phyloP scores from a whole-genome alignment of 2,888 invertebrate species.

The Zelleria hepariella region DNA sequence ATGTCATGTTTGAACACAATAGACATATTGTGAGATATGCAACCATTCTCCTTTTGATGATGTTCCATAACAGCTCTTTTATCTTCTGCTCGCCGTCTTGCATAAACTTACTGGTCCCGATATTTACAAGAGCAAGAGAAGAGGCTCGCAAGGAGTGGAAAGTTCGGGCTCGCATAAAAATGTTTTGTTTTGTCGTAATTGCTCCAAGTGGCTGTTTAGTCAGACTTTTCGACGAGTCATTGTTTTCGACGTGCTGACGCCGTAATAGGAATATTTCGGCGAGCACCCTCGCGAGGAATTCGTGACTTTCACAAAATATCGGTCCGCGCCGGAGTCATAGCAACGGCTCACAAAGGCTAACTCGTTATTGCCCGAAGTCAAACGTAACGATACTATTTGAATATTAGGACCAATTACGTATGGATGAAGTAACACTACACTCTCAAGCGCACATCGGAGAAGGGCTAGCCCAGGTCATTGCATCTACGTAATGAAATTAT shows the following conservation, averaged over 20 bases:
- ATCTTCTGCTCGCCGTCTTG: too few species aligned
- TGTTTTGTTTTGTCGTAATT: constrained; percentile 69
- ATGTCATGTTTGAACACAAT: too few species aligned
- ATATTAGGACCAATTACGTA: neutral
- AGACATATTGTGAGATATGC: too few species aligned
- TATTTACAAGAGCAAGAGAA: too few species aligned
- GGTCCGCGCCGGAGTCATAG: neutral
- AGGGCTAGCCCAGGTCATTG: too few species aligned
- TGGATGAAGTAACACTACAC: too few species aligned
- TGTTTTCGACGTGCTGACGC: constrained; percentile 58
- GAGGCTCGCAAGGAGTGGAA: neutral
- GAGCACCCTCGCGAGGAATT: constrained; percentile 43
- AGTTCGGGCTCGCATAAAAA: constrained; percentile 42
- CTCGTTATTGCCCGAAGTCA: constrained; percentile 17
- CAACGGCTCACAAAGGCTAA: constrained; percentile 23
- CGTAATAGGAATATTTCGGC: constrained; percentile 58
- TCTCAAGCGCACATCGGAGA: too few species aligned
- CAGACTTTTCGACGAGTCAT: constrained; percentile 51
- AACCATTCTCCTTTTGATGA: too few species aligned
- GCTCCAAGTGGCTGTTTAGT: constrained; percentile 65
- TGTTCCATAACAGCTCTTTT: too few species aligned
- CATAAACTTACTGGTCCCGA: too few species aligned
- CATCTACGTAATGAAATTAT: too few species aligned
- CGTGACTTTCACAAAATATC: constrained; percentile 50
- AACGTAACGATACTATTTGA: neutral